Base-by-base conservation (phyloP, 2,113 vertebrate species). In the Eubucco bourcierii region DNA sequence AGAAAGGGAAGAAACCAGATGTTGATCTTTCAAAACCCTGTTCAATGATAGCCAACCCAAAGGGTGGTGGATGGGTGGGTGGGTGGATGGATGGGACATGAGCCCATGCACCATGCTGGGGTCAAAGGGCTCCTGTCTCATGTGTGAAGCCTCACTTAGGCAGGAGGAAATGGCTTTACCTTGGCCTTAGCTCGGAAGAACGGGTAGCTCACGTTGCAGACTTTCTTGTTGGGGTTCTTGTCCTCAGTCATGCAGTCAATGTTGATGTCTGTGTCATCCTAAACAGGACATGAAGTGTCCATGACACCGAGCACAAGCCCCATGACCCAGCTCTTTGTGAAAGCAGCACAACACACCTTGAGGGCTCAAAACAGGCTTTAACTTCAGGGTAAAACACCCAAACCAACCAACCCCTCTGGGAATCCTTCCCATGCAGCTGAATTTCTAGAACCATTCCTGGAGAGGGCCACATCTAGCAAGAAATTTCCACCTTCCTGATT, bases 171-270 rank as follows among this genome's bases (percentile, higher is more conserved):
- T 0, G 15, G 34, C 71, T 93, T 97, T 82, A 99, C 99, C 98
- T 99, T 99, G 84, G 98, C 96, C 93, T 98, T 99, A 90, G 98
- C 98, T 52, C 98, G 98, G 98, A 99, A 99, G 94, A 99, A 99
- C 0, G 99, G 99, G 75, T 98, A 98, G 86, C 99, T 99, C 93
- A 99, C 97, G 0, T 99, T 99, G 96, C 99, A 99, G 84, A 98
- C 90, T 93, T 97, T 98, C 96, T 97, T 98, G 89, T 97, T 93
- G 76, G 96, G 98, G 46, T 96, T 90, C 39, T 89, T 97, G 37
- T 98, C 98, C 9, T 98, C 98, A 0, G 73, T 74, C 79, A 97
- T 94, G 13, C 99, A 99, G 88, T 99, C 98, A 1, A 99, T 98
- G 95, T 98, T 98, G 91, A 98, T 92, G 21, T 99, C 99, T 0